These are phyloP conservation scores for Enhydra lutris DNA, from an alignment of 2,113 vertebrate genomes.

Conservation along the genomic window DNA sequence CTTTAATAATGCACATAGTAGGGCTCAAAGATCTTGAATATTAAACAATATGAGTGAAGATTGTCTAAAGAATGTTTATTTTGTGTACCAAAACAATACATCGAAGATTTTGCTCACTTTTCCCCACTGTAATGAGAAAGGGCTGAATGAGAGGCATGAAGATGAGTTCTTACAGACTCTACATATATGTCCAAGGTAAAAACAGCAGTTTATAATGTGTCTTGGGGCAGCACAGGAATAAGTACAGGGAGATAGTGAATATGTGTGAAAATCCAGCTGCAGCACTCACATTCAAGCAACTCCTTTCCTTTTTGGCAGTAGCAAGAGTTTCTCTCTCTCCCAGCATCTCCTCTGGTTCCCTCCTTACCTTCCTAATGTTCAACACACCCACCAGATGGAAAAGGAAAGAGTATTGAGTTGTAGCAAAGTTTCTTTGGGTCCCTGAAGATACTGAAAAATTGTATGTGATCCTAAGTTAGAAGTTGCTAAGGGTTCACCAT, in stretches of 20 bases:
- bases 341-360: too few relatives aligned
- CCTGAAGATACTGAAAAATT: not conserved
- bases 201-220: not conserved
- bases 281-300: not conserved
- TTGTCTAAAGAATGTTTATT: not conserved
- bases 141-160: not conserved
- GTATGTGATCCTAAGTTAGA: not conserved
- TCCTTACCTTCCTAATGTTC: not conserved
- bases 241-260: not conserved
- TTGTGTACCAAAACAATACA: not conserved
- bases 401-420: not conserved
- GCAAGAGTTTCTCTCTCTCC: not conserved
- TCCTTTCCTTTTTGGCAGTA: not conserved
- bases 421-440: not conserved
- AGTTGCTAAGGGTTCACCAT: not conserved
- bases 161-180: not conserved
- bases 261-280: not conserved
- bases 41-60: not conserved
- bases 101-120: not conserved
- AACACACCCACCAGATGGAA: not conserved
- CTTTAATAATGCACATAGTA: not conserved
- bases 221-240: not conserved
- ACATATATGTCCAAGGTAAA: not conserved
- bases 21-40: not conserved
- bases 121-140: not conserved